phyloP scores from a whole-genome alignment of 2,888 invertebrate species.

The Yponomeuta cagnagella region DNA sequence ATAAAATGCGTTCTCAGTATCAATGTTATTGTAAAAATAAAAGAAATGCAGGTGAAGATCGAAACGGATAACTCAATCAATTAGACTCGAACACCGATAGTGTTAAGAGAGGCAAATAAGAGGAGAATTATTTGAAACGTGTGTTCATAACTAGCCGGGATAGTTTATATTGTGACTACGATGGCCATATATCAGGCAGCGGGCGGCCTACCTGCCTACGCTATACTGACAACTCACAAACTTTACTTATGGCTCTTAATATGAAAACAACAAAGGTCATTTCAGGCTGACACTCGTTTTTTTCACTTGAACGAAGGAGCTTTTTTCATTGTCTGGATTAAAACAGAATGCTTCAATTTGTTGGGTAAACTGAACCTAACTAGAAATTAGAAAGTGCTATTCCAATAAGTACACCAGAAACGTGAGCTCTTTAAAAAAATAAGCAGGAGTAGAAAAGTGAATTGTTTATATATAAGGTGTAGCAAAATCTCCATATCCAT shows the following conservation, averaged over 20 bases:
- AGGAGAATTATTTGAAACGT: constrained; percentile 35
- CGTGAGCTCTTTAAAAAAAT: too few relatives aligned
- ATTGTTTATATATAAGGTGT: too few relatives aligned
- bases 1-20: too few relatives aligned
- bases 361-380: not conserved
- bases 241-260: not conserved
- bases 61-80: constrained; percentile 14
- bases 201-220: constrained; percentile 14
- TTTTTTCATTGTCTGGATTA: not conserved
- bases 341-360: not conserved
- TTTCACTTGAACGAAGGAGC: not conserved
- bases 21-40: not conserved
- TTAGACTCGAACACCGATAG: constrained; percentile 11
- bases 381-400: too few relatives aligned
- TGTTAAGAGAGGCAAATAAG: constrained; percentile 26
- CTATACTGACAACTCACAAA: not conserved
- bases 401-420: too few relatives aligned
- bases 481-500: too few relatives aligned
- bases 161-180: constrained; percentile 37
- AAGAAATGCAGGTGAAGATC: not conserved
- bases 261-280: not conserved
- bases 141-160: constrained; percentile 36
- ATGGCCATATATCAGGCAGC: constrained; percentile 14
- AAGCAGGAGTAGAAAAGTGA: too few relatives aligned
- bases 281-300: not conserved